Percentiles rank a stretch among this genome's conserved stretches.
These are phyloP conservation scores for Chloroceryle amazona DNA, from an alignment of 2,797 vertebrate genomes.

Conservation along the genomic window DNA sequence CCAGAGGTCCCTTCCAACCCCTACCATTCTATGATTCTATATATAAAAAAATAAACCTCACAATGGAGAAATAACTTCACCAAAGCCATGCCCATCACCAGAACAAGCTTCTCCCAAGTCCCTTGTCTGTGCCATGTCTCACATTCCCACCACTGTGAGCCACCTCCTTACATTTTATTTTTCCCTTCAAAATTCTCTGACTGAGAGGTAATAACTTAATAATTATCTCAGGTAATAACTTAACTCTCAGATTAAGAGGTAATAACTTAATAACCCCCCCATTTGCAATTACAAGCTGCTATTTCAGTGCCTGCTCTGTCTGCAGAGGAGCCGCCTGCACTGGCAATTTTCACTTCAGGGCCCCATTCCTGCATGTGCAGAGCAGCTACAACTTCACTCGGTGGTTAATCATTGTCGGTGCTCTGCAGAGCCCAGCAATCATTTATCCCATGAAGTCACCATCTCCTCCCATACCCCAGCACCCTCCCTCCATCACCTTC, in stretches of 20 bases:
- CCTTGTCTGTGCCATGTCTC: accelerated
- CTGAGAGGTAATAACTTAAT: accelerated
- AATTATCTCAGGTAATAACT: too few relatives aligned
- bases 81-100: neutral
- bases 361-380: accelerated
- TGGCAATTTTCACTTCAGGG: neutral
- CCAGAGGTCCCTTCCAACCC: too few relatives aligned
- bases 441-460: neutral
- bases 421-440: neutral
- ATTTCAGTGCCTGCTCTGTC: accelerated
- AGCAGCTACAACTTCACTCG: neutral
- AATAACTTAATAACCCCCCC: accelerated
- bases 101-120: neutral
- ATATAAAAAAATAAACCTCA: neutral
- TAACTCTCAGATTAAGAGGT: neutral
- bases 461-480: neutral
- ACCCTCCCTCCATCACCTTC: neutral
- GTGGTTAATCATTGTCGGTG: slow-evolving; percentile 40
- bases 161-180: neutral
- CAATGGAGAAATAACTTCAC: neutral
- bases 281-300: neutral
- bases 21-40: too few relatives aligned
- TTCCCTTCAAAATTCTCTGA: neutral
- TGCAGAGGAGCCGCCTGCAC: accelerated
- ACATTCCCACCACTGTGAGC: accelerated